phyloP scores from a whole-genome alignment of 2,888 invertebrate genomes.

The Graphium colonna region DNA sequence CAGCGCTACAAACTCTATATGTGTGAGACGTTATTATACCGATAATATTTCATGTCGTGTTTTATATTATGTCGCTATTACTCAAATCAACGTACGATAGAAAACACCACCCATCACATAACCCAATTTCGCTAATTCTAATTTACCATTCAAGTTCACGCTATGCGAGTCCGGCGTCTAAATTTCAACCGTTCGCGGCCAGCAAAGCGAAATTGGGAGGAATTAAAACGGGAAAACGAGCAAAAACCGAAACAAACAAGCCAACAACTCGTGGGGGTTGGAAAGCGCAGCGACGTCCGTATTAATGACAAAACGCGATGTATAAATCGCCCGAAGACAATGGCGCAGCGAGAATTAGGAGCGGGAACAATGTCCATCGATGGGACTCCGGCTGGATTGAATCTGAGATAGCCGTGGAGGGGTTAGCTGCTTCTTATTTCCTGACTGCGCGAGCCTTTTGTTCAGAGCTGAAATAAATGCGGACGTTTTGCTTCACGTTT shows the following conservation, averaged over 20 bases:
- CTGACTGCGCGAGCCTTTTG: constrained; percentile 8
- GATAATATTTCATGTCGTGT: no score
- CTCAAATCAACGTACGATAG: no score
- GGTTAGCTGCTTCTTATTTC: constrained; percentile 62
- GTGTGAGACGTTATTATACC: no score
- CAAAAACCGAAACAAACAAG: background rate
- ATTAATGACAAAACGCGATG: constrained; percentile 69
- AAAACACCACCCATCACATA: background rate
- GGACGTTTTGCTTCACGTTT: background rate
- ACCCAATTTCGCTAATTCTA: constrained; percentile 11
- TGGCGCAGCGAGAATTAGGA: constrained; percentile 60
- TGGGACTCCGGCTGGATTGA: constrained; percentile 71
- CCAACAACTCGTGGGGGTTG: no score
- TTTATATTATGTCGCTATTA: no score
- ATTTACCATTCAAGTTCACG: constrained; percentile 5
- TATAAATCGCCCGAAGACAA: constrained; percentile 72
- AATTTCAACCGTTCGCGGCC: constrained; percentile 1
- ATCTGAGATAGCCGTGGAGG: constrained; percentile 65
- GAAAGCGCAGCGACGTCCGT: constrained; percentile 51
- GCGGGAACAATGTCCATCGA: constrained; percentile 56
- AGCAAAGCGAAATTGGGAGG: constrained; percentile 26
- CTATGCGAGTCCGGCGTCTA: background rate
- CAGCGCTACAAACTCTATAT: no score
- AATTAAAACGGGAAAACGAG: constrained; percentile 56
- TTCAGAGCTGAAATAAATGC: constrained; percentile 13